Evolutionary conservation across 2,888 invertebrate species (phyloP).

Genomic region (Nemurella pictetii): DNA sequence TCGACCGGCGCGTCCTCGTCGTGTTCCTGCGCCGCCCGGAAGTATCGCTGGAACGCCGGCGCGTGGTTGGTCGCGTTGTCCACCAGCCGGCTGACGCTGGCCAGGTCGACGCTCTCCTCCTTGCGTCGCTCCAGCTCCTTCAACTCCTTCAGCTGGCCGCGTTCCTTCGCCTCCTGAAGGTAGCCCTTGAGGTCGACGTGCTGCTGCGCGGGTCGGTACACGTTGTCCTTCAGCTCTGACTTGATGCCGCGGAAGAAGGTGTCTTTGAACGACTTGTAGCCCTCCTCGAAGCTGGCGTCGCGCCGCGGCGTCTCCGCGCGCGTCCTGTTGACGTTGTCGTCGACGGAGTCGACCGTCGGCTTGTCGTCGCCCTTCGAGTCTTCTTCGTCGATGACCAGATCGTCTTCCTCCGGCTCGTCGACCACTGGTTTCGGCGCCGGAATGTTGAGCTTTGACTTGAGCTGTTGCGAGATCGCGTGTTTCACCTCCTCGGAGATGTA

Average conservation of each 20-base stretch:
- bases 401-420: slow-evolving; percentile 35
- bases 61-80: slow-evolving; percentile 70
- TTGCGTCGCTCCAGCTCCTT: slow-evolving; percentile 12
- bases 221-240: slow-evolving; percentile 51
- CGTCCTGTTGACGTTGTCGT: slow-evolving; percentile 51
- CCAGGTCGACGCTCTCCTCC: slow-evolving; percentile 62
- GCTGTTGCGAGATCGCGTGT: slow-evolving; percentile 77
- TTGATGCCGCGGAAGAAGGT: slow-evolving; percentile 49
- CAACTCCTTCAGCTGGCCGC: not conserved
- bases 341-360: slow-evolving; percentile 60
- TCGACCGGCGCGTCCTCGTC: slow-evolving; percentile 54
- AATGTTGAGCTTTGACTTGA: slow-evolving; percentile 56
- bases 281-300: slow-evolving; percentile 50
- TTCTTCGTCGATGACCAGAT: slow-evolving; percentile 67
- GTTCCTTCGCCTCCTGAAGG: slow-evolving; percentile 32
- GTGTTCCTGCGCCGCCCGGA: slow-evolving; percentile 52
- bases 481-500: slow-evolving; percentile 68
- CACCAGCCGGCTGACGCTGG: slow-evolving; percentile 74
- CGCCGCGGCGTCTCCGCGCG: slow-evolving; percentile 43
- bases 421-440: slow-evolving; percentile 30
- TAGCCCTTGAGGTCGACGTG: slow-evolving; percentile 22
- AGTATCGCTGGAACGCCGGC: slow-evolving; percentile 67
- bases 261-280: slow-evolving; percentile 52
- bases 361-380: slow-evolving; percentile 53
- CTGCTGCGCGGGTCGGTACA: not conserved